phyloP scores from a whole-genome alignment of 1,140 invertebrate genomes.

The Geopemphigus sp. region DNA sequence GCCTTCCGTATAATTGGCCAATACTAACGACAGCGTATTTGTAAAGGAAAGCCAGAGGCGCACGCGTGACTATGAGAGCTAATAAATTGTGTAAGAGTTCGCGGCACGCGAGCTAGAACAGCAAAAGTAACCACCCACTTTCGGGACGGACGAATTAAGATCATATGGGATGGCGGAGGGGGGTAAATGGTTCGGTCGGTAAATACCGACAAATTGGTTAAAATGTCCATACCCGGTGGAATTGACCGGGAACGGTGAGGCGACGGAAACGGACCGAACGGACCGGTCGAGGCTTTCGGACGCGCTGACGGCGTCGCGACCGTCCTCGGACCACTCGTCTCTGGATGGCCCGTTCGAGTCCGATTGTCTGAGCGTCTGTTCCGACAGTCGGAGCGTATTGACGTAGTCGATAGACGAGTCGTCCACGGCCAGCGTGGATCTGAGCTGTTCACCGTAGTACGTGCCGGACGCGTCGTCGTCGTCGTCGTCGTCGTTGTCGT shows the following conservation, averaged over 20 bases:
- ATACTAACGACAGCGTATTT: too few relatives aligned
- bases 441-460: slow-evolving; percentile 25
- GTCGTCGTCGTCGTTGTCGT: not conserved
- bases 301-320: not conserved
- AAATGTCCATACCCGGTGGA: slow-evolving; percentile 24
- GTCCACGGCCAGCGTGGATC: slow-evolving; percentile 34
- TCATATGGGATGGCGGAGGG: too few relatives aligned
- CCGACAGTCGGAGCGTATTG: not conserved
- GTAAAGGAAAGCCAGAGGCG: too few relatives aligned
- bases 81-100: too few relatives aligned
- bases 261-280: not conserved
- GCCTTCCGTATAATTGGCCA: too few relatives aligned
- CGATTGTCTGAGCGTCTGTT: slow-evolving; percentile 45
- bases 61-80: too few relatives aligned
- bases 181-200: too few relatives aligned
- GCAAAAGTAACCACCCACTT: too few relatives aligned
- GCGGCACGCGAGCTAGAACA: too few relatives aligned
- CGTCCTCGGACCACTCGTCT: slow-evolving; percentile 8
- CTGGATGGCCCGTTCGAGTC: slow-evolving; percentile 39
- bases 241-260: not conserved
- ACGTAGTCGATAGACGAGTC: slow-evolving; percentile 4
- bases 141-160: too few relatives aligned
- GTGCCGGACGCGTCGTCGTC: slow-evolving; percentile 14
- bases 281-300: slow-evolving; percentile 19
- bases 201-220: too few relatives aligned